Base-by-base conservation (phyloP, 2,797 vertebrate species). In the Gadopsis marmoratus region DNA sequence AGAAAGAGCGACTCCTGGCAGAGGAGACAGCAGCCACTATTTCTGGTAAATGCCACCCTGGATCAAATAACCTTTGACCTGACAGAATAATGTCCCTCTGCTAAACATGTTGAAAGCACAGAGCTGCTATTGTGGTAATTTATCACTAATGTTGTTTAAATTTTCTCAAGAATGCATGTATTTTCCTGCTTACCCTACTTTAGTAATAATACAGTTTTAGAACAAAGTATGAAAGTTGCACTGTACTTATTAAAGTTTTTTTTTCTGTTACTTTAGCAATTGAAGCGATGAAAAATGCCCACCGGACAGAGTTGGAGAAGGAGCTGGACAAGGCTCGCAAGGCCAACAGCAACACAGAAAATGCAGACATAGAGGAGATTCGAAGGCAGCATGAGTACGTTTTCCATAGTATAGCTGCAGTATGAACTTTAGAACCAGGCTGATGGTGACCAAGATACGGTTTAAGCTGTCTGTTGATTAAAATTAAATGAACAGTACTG, bases 221-320 rank as follows among this genome's bases (percentile, higher is more conserved):
- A 48, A 48, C 12, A 39, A 43, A 71, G 37, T 55, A 29, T 60
- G 31, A 67, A 29, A 33, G 12, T 55, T 47, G 51, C 19, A 21
- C 16, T 65, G 3, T 48, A 5, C 7, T 50, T 53, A 37, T 29
- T 58, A 26, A 77, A 82, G 4, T 12, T 37, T 41, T 71, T 56
- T 65, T 79, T 1, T 82, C 11, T 81, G 8, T 29, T 21, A 1
- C 48, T 76, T 50, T 50, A 96, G 96, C 96, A 2, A 96, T 96
- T 21, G 96, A 96, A 88, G 96, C 96, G 0, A 96, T 96, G 96
- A 96, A 96, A 75, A 96, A 96, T 5, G 96, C 96, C 58, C 96
- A 96, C 81, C 94, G 96, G 53, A 71, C 88, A 0, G 96, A 96
- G 94, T 87, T 96, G 87, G 95, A 96, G 91, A 94, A 92, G 82